Evolutionary conservation across 2,797 vertebrate genomes (phyloP).

Genomic region (Argentina silus): DNA sequence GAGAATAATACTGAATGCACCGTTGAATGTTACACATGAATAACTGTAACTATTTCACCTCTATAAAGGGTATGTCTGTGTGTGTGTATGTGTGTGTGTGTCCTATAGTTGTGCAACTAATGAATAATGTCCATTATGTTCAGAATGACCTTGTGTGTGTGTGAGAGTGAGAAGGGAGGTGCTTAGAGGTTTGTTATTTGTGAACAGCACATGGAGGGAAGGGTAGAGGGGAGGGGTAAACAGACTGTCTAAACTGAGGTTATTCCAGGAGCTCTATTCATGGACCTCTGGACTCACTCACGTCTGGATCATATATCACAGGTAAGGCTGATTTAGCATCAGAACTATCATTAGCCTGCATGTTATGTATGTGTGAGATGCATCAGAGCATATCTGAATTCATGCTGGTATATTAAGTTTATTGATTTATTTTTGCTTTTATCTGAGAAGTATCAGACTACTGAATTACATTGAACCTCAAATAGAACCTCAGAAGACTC

Average conservation of each 20-base stretch:
- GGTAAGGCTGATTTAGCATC: constrained; percentile 4
- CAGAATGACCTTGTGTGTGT: not conserved
- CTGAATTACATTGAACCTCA: too few species aligned
- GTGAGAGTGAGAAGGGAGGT: not conserved
- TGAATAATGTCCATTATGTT: not conserved
- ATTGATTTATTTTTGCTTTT: not conserved
- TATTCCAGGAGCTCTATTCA: not conserved
- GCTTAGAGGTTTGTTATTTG: constrained; percentile 16
- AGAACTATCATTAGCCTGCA: not conserved
- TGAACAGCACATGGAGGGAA: not conserved
- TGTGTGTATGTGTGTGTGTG: not conserved
- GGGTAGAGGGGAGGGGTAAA: not conserved
- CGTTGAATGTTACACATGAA: not conserved
- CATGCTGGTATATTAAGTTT: not conserved
- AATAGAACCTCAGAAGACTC: too few species aligned
- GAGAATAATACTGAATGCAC: not conserved
- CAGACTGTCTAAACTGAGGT: not conserved
- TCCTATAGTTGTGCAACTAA: not conserved
- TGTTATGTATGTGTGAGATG: not conserved
- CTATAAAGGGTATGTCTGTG: not conserved
- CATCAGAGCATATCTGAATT: not conserved
- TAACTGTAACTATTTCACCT: not conserved
- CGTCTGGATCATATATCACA: constrained; percentile 37
- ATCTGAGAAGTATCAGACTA: too few species aligned
- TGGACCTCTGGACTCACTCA: constrained; percentile 33